A percentile compares a stretch with the other conserved stretches of the same genome.
Evolutionary conservation across 2,888 invertebrate genomes (phyloP).

Genomic region (Tethea ocularis): DNA sequence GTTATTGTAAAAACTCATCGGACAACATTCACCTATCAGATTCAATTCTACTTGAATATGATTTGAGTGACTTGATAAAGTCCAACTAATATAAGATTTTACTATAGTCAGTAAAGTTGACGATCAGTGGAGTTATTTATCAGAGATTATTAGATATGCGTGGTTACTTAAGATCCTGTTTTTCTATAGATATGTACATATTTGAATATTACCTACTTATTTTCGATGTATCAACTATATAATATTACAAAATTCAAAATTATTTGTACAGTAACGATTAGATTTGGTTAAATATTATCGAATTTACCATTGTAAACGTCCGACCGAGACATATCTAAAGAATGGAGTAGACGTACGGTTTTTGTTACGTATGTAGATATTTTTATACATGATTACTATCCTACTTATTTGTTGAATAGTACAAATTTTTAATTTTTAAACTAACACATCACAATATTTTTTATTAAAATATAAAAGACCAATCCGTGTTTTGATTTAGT

Average conservation of each 20-base stretch:
- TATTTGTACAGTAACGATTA: slow-evolving; percentile 8
- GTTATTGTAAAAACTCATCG: slow-evolving; percentile 46
- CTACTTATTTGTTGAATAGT: slow-evolving; percentile 57
- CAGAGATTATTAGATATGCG: slow-evolving; percentile 18
- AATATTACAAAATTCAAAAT: slow-evolving; percentile 11
- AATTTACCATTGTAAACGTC: neutral
- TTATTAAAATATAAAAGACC: slow-evolving; percentile 81
- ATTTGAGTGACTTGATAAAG: slow-evolving; percentile 55
- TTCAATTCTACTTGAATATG: slow-evolving; percentile 67
- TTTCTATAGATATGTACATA: slow-evolving; percentile 19
- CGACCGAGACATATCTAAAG: slow-evolving; percentile 21
- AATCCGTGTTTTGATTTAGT: slow-evolving; percentile 81
- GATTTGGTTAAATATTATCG: neutral
- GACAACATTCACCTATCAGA: slow-evolving; percentile 64
- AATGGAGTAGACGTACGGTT: slow-evolving; percentile 21
- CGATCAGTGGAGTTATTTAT: slow-evolving; percentile 13
- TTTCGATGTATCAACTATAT: slow-evolving; percentile 10
- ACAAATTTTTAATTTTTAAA: slow-evolving; percentile 61
- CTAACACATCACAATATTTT: slow-evolving; percentile 74
- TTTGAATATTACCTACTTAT: neutral
- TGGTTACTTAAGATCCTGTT: slow-evolving; percentile 24
- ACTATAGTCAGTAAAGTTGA: slow-evolving; percentile 16
- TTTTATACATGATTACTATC: slow-evolving; percentile 38
- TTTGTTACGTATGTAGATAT: slow-evolving; percentile 40
- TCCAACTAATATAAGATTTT: slow-evolving; percentile 32